These are phyloP conservation scores for Campoplex nolae DNA, from an alignment of 2,888 invertebrate species.

Conservation along the genomic window DNA sequence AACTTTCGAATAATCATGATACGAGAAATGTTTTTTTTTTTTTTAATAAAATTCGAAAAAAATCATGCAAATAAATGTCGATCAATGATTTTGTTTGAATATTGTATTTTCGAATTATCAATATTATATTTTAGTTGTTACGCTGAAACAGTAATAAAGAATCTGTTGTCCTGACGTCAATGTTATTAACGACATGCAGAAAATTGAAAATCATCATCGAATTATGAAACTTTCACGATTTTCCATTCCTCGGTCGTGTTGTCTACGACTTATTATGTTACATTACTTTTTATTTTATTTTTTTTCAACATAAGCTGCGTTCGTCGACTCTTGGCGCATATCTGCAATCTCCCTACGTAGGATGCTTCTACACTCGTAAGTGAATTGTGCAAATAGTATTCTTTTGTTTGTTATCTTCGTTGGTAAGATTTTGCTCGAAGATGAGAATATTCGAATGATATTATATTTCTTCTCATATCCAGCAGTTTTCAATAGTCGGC, in stretches of 20 bases:
- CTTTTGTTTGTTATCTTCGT: neutral
- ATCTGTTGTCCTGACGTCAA: neutral
- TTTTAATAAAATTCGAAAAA: too few relatives aligned
- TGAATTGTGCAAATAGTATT: neutral
- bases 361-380: neutral
- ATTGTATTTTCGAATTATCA: too few relatives aligned
- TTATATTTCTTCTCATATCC: too few relatives aligned
- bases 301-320: conserved; percentile 1
- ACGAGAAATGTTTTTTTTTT: too few relatives aligned
- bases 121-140: neutral
- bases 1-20: neutral
- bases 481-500: too few relatives aligned
- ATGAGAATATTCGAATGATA: neutral
- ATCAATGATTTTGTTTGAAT: too few relatives aligned
- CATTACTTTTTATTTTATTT: neutral
- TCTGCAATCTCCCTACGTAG: conserved; percentile 3
- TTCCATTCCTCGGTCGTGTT: neutral
- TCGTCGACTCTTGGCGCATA: conserved; percentile 25
- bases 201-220: neutral
- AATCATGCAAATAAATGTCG: too few relatives aligned
- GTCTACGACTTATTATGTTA: neutral
- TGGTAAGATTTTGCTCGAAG: neutral
- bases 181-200: neutral
- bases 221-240: conserved; percentile 28
- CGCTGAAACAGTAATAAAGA: neutral